Evolutionary conservation across 2,797 vertebrate species (phyloP), one percentile per base, ranked within the genome.

Genomic region (Sebastolobus alascanus): DNA sequence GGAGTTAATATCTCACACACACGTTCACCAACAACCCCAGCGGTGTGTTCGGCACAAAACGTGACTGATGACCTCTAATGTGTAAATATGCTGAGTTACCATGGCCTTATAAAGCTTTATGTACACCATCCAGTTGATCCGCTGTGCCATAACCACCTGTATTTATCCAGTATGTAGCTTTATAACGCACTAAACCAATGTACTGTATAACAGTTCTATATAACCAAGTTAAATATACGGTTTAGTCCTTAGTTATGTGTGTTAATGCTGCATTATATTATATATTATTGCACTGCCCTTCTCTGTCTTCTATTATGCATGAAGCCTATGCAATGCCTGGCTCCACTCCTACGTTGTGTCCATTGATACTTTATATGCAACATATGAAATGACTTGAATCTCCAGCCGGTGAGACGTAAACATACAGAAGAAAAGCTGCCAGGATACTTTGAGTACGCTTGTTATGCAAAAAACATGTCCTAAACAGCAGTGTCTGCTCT

Each of bases 311-410:
- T 66, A 40, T 74, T 75, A 74, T 74, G 71, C 85, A 79, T 69
- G 55, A 85, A 63, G 54, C 77, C 82, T 87, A 83, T 85, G 84
- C 78, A 87, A 83, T 8, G 75, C 46, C 73, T 81, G 75, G 76
- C 77, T 82, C 31, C 4, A 33, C 27, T 50, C 14, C 25, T 40
- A n/a, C 38, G 12, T 37, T 7, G 22, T 22, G 20, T 73, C 59
- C 73, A 68, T 71, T 70, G 9, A 68, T 72, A 74, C 6, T 18
- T 80, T n/a, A n/a, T 84, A 75, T 90, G 84, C 82, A 86, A 83
- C 55, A 22, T 33, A 54, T 60, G 46, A 70, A 66, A 65, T 64
- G 13, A 83, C 77, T 82, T 82, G 67, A 87, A 82, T 77, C 56
- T 77, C 58, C n/a, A n/a, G n/a, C n/a, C n/a, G n/a, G 16, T 61